Evolutionary conservation across 2,888 invertebrate species (phyloP).

Genomic region (Ochlodes sylvanus): DNA sequence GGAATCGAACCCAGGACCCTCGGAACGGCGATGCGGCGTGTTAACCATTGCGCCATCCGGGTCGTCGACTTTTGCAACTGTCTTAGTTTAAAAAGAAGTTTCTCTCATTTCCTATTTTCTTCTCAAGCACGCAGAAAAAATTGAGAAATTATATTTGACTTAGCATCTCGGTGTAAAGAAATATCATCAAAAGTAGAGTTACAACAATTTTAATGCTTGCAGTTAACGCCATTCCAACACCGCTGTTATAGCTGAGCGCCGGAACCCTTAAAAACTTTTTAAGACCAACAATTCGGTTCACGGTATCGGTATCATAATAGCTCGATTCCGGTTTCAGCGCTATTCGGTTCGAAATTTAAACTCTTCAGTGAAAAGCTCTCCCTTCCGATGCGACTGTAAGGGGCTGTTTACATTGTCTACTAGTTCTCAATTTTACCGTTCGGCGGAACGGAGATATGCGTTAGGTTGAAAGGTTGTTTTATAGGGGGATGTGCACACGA

Average conservation of each 20-base stretch:
- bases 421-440: too few species aligned
- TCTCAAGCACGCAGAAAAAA: too few species aligned
- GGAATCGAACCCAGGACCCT: too few species aligned
- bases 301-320: conserved; percentile 20
- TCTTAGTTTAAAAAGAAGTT: too few species aligned
- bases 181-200: background rate
- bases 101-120: too few species aligned
- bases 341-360: conserved; percentile 21
- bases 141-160: too few species aligned
- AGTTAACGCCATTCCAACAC: background rate
- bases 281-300: conserved; percentile 19
- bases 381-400: background rate
- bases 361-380: conserved; percentile 15
- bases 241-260: background rate
- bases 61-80: too few species aligned
- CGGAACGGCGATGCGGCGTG: too few species aligned
- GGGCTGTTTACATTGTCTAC: background rate
- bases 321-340: conserved; percentile 23
- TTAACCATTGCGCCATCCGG: too few species aligned
- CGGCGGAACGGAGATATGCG: too few species aligned
- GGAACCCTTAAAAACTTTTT: conserved; percentile 33
- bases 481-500: too few species aligned
- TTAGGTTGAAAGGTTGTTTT: too few species aligned
- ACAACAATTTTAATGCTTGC: background rate
- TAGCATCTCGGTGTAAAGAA: background rate